Evolutionary conservation across 2,797 vertebrate species (phyloP).

Genomic region (Australoheros facetus): DNA sequence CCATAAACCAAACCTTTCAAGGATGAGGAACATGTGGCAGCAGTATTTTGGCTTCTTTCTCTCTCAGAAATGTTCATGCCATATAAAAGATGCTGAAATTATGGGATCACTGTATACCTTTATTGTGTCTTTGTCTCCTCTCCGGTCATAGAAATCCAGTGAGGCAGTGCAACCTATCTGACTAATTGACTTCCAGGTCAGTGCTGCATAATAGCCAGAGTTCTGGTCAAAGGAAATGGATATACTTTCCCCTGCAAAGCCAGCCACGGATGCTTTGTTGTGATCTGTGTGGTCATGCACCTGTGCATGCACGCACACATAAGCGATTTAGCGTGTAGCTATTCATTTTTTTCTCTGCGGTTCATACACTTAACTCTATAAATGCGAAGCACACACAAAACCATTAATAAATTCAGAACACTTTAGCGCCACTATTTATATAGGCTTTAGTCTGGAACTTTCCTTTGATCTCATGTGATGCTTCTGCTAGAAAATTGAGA

Average conservation of each 20-base stretch:
- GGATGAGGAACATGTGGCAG: slow-evolving; percentile 47
- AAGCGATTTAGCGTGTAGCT: slow-evolving; percentile 35
- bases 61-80: slow-evolving; percentile 14
- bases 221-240: slow-evolving; percentile 70
- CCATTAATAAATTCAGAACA: slow-evolving; percentile 42
- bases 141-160: slow-evolving; percentile 62
- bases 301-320: slow-evolving; percentile 22
- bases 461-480: slow-evolving; percentile 23
- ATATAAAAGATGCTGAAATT: slow-evolving; percentile 25
- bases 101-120: slow-evolving; percentile 28
- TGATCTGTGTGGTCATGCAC: slow-evolving; percentile 44
- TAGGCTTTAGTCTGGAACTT: slow-evolving; percentile 18
- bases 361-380: slow-evolving; percentile 15
- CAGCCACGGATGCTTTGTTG: slow-evolving; percentile 53
- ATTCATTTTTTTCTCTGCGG: slow-evolving; percentile 38
- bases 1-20: slow-evolving; percentile 62
- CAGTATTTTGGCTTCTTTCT: slow-evolving; percentile 29
- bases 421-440: slow-evolving; percentile 19
- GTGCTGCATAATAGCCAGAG: slow-evolving; percentile 70
- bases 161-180: slow-evolving; percentile 61
- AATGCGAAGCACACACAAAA: slow-evolving; percentile 37
- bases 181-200: slow-evolving; percentile 70
- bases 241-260: slow-evolving; percentile 69
- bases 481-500: slow-evolving; percentile 22
- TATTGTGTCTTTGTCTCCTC: slow-evolving; percentile 39